Evolutionary conservation across 2,888 invertebrate species (phyloP).

Genomic region (Deroplatys truncata): DNA sequence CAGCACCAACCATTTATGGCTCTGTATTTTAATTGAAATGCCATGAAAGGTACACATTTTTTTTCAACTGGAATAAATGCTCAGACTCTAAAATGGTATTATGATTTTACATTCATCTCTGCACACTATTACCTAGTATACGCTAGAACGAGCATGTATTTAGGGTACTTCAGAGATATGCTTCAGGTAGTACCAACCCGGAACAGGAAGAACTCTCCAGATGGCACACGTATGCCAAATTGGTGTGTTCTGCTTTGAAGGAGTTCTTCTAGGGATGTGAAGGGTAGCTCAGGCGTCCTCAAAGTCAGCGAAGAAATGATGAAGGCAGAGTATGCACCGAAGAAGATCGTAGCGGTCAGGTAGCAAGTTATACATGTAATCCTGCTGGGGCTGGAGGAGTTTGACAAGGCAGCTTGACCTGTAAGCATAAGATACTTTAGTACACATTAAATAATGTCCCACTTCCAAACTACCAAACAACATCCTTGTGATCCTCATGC

Average conservation of each 20-base stretch:
- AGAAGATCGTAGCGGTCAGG: not conserved
- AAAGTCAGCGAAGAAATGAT: not conserved
- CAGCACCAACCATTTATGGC: no score
- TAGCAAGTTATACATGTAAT: not conserved
- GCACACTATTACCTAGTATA: no score
- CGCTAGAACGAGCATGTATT: no score
- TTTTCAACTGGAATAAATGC: no score
- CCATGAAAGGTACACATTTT: no score
- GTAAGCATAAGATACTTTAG: not conserved
- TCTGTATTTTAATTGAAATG: no score
- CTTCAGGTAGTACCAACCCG: not conserved
- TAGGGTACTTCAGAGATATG: no score
- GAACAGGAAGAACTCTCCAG: not conserved
- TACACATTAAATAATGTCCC: no score
- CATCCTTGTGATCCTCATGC: no score
- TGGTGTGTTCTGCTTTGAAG: not conserved
- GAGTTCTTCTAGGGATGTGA: not conserved
- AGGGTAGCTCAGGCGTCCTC: not conserved
- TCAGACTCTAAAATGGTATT: no score
- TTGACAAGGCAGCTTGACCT: not conserved
- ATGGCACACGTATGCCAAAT: not conserved
- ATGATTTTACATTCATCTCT: no score
- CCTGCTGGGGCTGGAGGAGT: not conserved
- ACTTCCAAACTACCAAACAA: no score
- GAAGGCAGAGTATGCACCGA: not conserved